A percentile compares a stretch with the other conserved stretches of the same genome.
Evolutionary conservation across 2,797 vertebrate genomes (phyloP).

Genomic region (Melopsittacus undulatus): DNA sequence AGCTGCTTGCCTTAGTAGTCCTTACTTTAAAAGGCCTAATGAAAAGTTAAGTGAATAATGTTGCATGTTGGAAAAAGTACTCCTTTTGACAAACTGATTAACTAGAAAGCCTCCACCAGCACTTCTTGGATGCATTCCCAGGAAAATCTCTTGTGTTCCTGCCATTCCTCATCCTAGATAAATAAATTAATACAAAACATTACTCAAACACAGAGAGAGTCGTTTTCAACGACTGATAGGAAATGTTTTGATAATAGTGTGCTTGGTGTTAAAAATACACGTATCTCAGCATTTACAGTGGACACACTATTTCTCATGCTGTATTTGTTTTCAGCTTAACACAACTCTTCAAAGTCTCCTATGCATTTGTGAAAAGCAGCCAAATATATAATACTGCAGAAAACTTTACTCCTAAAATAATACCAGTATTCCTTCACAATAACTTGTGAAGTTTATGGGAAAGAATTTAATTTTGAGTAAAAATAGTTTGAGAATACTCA

Average conservation of each 20-base stretch:
- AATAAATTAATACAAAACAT: not conserved
- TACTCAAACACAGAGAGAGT: constrained; percentile 31
- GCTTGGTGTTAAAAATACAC: not conserved
- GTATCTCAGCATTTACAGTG: not conserved
- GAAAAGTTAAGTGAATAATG: constrained; percentile 23
- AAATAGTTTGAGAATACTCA: not conserved
- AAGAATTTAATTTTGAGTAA: not conserved
- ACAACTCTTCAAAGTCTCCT: not conserved
- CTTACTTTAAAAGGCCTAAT: not conserved
- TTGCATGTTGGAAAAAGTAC: not conserved
- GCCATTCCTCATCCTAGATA: constrained; percentile 1
- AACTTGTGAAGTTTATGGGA: not conserved
- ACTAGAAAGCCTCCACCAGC: not conserved
- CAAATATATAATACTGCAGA: not conserved
- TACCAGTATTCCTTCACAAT: not conserved
- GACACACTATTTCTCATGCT: not conserved
- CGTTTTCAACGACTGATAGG: constrained; percentile 30
- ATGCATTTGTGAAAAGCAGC: not conserved
- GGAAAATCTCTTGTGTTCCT: not conserved
- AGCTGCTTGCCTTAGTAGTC: constrained; percentile 11
- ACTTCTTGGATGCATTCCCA: constrained; percentile 6
- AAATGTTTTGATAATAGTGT: not conserved
- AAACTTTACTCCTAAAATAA: not conserved
- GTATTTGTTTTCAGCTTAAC: not conserved
- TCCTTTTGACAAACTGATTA: constrained; percentile 40